Evolutionary conservation across 2,888 invertebrate species (phyloP).

Genomic region (Tachina grossa): DNA sequence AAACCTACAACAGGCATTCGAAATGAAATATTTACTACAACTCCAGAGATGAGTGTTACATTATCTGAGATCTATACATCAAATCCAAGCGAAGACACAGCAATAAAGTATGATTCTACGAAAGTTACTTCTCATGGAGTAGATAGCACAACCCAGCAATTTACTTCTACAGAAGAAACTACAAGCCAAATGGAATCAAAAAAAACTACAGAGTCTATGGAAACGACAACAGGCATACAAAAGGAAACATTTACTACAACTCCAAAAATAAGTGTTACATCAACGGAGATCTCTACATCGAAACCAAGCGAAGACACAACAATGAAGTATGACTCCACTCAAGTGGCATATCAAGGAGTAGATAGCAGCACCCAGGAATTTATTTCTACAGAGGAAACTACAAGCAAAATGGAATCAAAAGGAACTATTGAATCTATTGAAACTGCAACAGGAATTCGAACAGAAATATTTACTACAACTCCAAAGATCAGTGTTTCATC

Average conservation of each 20-base stretch:
- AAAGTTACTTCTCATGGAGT: too few species aligned
- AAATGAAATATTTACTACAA: too few species aligned
- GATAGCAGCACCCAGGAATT: neutral
- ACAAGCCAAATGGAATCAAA: neutral
- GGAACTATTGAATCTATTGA: neutral
- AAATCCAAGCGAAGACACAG: too few species aligned
- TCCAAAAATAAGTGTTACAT: neutral
- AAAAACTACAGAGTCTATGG: neutral
- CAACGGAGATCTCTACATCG: neutral
- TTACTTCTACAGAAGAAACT: neutral
- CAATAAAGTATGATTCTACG: too few species aligned
- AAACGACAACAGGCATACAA: neutral
- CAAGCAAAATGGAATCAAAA: neutral
- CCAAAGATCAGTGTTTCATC: neutral
- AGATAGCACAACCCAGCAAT: too few species aligned
- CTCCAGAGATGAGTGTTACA: too few species aligned
- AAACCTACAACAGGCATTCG: too few species aligned
- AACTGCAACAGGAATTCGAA: neutral
- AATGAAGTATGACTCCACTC: neutral
- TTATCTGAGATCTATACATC: too few species aligned
- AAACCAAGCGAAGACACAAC: neutral
- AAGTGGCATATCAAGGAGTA: too few species aligned
- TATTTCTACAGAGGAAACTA: neutral
- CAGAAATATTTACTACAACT: neutral
- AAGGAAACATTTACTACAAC: neutral